Percentiles rank a stretch among this genome's conserved stretches.
These are phyloP conservation scores for Atlantisia rogersi DNA, from an alignment of 2,113 vertebrate genomes.

Conservation along the genomic window DNA sequence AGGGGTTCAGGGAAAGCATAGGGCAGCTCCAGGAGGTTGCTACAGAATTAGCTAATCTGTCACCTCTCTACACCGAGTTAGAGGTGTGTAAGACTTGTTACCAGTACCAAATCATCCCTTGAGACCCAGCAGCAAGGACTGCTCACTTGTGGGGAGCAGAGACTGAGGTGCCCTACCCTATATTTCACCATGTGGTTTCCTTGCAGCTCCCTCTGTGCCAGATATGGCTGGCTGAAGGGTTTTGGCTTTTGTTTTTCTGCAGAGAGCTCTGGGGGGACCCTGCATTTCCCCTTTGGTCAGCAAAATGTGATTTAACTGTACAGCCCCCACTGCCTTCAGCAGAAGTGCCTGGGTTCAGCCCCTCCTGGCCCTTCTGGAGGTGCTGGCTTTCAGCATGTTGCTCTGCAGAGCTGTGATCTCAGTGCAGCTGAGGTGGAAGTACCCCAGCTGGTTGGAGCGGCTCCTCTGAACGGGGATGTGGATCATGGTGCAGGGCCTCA, in stretches of 20 bases:
- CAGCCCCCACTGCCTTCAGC: not conserved
- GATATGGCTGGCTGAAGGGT: not conserved
- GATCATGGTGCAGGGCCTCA: not conserved
- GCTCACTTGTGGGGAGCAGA: not conserved
- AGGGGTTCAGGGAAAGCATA: not conserved
- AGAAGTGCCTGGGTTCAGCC: not conserved
- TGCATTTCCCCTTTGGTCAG: not conserved
- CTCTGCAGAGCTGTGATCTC: not conserved
- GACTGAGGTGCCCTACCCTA: too few relatives aligned
- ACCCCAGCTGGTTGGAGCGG: rapidly evolving
- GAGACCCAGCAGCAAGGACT: not conserved
- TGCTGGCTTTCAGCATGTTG: not conserved
- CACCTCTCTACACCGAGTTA: rapidly evolving
- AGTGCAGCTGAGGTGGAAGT: not conserved
- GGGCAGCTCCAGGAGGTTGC: not conserved
- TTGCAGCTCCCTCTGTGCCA: not conserved
- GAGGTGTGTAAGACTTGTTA: rapidly evolving
- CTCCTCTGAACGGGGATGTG: not conserved
- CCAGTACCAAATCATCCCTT: not conserved
- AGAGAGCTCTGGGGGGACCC: not conserved
- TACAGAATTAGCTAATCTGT: not conserved
- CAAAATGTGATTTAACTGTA: not conserved
- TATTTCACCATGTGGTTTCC: not conserved
- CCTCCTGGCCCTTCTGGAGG: not conserved
- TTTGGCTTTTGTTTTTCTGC: not conserved